Evolutionary conservation across 2,888 invertebrate species (phyloP).

Genomic region (Conus canariensis): DNA sequence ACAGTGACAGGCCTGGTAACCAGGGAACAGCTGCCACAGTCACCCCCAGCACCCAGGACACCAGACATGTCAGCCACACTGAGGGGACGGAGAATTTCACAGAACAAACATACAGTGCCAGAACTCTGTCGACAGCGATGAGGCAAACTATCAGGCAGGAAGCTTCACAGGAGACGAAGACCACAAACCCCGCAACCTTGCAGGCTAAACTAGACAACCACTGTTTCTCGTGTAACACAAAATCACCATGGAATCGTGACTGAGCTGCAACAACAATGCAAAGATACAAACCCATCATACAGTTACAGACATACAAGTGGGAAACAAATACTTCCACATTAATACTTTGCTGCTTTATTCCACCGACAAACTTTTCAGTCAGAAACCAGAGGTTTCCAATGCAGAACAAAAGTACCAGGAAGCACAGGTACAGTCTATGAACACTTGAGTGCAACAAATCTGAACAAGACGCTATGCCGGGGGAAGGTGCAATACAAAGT

Average conservation of each 20-base stretch:
- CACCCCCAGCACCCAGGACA: not conserved
- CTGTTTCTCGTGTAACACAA: slow-evolving; percentile 61
- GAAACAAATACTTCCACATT: not conserved
- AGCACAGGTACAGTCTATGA: not conserved
- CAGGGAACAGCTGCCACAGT: not conserved
- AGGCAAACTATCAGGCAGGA: slow-evolving; percentile 80
- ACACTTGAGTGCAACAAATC: not conserved
- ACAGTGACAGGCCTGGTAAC: not conserved
- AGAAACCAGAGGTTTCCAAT: not conserved
- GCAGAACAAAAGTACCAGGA: not conserved
- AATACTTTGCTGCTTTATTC: no score
- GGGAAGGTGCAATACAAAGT: not conserved
- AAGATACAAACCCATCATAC: slow-evolving; percentile 57
- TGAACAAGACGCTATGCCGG: not conserved
- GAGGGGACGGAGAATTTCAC: not conserved
- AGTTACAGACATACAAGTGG: slow-evolving; percentile 33
- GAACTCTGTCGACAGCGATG: slow-evolving; percentile 82
- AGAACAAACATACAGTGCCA: not conserved
- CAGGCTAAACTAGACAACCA: slow-evolving; percentile 76
- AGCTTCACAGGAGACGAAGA: slow-evolving; percentile 74
- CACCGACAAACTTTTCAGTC: not conserved
- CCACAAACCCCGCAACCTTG: slow-evolving; percentile 77
- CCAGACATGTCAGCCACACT: not conserved
- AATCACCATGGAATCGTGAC: slow-evolving; percentile 64
- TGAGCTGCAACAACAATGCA: slow-evolving; percentile 70